phyloP scores from a whole-genome alignment of 2,888 invertebrate genomes.

The Ochropleura leucogaster region DNA sequence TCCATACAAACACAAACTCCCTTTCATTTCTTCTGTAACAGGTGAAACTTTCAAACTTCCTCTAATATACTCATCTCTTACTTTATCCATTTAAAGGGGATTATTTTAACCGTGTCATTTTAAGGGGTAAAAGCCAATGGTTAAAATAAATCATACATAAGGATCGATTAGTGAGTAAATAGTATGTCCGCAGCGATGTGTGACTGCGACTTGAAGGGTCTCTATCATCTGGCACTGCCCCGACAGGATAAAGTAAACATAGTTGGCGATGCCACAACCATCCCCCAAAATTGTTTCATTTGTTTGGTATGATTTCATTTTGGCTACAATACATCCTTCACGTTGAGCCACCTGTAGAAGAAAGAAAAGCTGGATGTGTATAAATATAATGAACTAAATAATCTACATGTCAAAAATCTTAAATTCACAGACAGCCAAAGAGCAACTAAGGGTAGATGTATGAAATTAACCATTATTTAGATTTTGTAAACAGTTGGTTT shows the following conservation, averaged over 20 bases:
- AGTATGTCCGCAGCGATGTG: conserved; percentile 74
- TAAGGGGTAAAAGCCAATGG: background rate
- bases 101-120: background rate
- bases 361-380: background rate
- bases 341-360: conserved; percentile 86
- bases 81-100: too few species aligned
- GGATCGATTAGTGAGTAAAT: conserved; percentile 88
- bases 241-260: conserved; percentile 90
- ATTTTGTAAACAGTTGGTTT: too few species aligned
- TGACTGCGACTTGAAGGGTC: conserved; percentile 83
- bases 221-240: conserved; percentile 92
- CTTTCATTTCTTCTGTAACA: too few species aligned
- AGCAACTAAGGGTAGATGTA: background rate
- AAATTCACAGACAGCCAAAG: background rate
- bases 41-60: too few species aligned
- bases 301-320: conserved; percentile 89
- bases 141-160: conserved; percentile 73
- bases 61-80: too few species aligned
- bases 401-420: background rate
- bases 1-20: too few species aligned
- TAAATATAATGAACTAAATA: background rate
- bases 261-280: conserved; percentile 85
- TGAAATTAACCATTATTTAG: background rate
- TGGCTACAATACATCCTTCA: conserved; percentile 92
- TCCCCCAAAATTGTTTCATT: conserved; percentile 91